Evolutionary conservation across 2,113 vertebrate genomes (phyloP), one percentile per base, ranked within the genome.

Genomic region (Corythornis madagascariensis): DNA sequence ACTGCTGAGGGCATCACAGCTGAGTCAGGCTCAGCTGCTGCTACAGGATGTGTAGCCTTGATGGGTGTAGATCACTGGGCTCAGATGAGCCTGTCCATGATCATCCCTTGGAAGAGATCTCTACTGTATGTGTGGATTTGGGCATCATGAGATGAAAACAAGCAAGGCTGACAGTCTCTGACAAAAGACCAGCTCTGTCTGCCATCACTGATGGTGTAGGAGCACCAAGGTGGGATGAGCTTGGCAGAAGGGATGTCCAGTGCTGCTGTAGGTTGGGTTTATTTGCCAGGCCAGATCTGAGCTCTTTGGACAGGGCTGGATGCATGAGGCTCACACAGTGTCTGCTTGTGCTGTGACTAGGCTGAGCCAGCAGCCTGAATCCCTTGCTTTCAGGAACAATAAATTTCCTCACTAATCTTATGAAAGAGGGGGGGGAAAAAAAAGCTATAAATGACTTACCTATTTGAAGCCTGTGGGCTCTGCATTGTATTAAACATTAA

Each of bases 401-500:
- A 73, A 88, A 88, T 88, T 93, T 73, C 33, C 82, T 88, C 53
- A 60, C 33, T 91, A 56, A 75, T 67, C 84, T 91, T 81, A 80
- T 0, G 1, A 76, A 92, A 84, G 18, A 9, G 18, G 12, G 0
- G 3, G 42, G 48, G 11, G 10, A 21, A 24, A 48, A 35, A 17
- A 20, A 25, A 43, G 4, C 61, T 83, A 56, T 67, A 76, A 92
- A 92, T 90, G 64, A 86, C 86, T 94, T 93, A 81, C 90, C 86
- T 95, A 50, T 48, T 38, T 57, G 53, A 81, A 80, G 76, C 52
- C 55, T 77, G 56, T 86, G 67, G 76, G 63, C 78, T 95, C 79
- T 96, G 87, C 45, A 29, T 63, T 91, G 83, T 86, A 74, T 96
- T 96, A 96, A 95, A 96, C 66, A 93, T 96, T 96, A 95, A 97